Evolutionary conservation across 1,140 invertebrate genomes (phyloP).

Genomic region (Cotesia vestalis): DNA sequence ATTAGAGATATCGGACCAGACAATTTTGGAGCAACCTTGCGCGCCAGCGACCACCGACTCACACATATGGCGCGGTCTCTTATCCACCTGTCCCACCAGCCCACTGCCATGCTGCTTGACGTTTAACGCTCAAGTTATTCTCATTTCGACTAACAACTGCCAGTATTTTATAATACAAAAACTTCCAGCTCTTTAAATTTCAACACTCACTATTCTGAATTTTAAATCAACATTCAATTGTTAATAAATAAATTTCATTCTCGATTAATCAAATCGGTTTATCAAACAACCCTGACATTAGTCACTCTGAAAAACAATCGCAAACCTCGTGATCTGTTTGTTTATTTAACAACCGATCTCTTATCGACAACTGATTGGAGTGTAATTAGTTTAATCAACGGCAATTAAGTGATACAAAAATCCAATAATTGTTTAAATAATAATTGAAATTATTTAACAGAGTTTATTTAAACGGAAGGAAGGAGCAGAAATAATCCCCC

Average conservation of each 20-base stretch:
- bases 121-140: background rate
- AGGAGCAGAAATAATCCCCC: background rate
- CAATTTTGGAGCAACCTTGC: conserved; percentile 50
- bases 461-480: background rate
- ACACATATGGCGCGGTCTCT: conserved; percentile 45
- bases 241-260: too few species aligned
- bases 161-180: too few species aligned
- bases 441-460: background rate
- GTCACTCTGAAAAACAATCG: too few species aligned
- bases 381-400: background rate
- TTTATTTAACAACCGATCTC: background rate
- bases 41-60: conserved; percentile 37
- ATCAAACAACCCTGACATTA: too few species aligned
- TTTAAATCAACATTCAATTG: too few species aligned
- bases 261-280: too few species aligned
- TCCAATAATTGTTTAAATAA: background rate
- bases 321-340: background rate
- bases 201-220: too few species aligned
- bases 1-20: conserved; percentile 17
- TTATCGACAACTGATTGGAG: background rate
- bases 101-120: background rate
- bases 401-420: background rate
- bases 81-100: conserved; percentile 2
- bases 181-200: too few species aligned
- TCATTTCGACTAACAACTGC: background rate